These are phyloP conservation scores for Erpornis zantholeuca DNA, from an alignment of 2,113 vertebrate genomes.

Conservation along the genomic window DNA sequence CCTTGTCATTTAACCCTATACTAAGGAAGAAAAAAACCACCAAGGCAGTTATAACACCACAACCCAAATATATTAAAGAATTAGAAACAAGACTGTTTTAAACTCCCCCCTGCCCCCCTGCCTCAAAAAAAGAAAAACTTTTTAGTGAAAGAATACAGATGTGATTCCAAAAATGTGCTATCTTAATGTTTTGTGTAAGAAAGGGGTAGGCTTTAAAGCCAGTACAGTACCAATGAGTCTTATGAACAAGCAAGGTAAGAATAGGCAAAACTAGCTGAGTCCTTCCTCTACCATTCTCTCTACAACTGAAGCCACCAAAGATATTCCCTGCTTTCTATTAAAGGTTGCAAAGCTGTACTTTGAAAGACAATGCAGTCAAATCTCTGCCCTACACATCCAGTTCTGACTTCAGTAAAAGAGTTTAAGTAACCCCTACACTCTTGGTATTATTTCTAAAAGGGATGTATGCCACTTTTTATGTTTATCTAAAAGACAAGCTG, in stretches of 20 bases:
- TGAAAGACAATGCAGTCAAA: not conserved
- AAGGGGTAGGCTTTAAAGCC: not conserved
- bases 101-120: accelerated
- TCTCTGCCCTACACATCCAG: not conserved
- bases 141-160: not conserved
- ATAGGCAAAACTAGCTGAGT: not conserved
- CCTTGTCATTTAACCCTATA: not conserved
- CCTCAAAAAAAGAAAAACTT: accelerated
- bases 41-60: not conserved
- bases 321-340: not conserved
- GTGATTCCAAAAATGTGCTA: not conserved
- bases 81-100: not conserved
- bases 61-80: not conserved
- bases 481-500: not conserved
- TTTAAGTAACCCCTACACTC: not conserved
- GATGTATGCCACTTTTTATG: not conserved
- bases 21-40: not conserved
- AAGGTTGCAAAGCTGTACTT: not conserved
- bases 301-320: not conserved
- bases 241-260: not conserved
- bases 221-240: not conserved
- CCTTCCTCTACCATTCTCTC: not conserved
- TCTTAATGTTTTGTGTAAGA: not conserved
- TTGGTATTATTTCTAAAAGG: not conserved
- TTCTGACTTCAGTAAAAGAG: not conserved